Evolutionary conservation across 2,888 invertebrate genomes (phyloP).

Genomic region (Phyllotreta striolata): DNA sequence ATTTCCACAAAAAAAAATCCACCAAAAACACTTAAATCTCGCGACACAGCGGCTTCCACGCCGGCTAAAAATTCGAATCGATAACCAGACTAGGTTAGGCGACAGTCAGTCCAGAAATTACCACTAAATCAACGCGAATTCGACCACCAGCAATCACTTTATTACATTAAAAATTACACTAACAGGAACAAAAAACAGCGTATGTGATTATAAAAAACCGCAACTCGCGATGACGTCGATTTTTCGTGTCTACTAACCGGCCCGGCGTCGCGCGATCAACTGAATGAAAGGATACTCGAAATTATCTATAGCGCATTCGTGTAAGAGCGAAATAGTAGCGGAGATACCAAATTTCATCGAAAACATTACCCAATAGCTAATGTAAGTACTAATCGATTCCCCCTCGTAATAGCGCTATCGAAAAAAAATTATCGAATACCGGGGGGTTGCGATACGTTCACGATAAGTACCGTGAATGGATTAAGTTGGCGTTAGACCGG

Average conservation of each 20-base stretch:
- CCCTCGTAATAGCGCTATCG: conserved; percentile 1
- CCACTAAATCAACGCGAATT: conserved; percentile 6
- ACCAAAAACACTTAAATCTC: conserved; percentile 14
- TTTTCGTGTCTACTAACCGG: conserved; percentile 18
- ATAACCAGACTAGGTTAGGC: conserved; percentile 3
- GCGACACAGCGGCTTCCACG: conserved; percentile 8
- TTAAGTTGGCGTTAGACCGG: too few species aligned
- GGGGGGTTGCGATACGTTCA: too few species aligned
- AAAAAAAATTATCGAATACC: not conserved
- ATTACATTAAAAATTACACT: not conserved
- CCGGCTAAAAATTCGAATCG: conserved; percentile 21
- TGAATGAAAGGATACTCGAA: conserved; percentile 16
- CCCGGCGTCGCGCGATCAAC: conserved; percentile 37
- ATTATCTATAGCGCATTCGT: conserved; percentile 16
- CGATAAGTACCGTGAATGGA: too few species aligned
- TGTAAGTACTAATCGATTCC: not conserved
- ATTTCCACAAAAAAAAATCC: conserved; percentile 28
- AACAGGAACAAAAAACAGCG: conserved; percentile 8
- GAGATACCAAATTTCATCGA: not conserved
- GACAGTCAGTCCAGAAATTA: not conserved
- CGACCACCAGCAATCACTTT: not conserved
- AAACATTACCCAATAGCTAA: too few species aligned
- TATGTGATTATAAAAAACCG: conserved; percentile 17
- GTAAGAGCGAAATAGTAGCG: conserved; percentile 7
- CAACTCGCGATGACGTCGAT: conserved; percentile 18